Conservation (phyloP, 2,113 vertebrate species). For the Synodontis membranacea region DNA sequence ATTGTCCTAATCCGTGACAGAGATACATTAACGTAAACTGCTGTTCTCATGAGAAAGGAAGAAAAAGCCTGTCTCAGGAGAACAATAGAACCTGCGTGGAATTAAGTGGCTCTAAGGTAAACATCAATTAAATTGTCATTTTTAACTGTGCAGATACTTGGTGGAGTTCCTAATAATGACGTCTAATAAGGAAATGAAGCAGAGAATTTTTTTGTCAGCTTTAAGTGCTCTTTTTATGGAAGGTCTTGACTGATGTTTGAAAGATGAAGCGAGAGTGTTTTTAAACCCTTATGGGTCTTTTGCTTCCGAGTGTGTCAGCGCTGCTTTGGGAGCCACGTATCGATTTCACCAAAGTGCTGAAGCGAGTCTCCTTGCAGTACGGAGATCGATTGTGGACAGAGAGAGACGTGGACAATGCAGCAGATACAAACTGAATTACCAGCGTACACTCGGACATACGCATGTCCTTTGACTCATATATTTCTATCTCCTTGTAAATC, state of each 20-base stretch:
- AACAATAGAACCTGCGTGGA: background rate
- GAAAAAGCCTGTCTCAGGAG: background rate
- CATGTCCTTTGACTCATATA: background rate
- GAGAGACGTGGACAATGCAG: background rate
- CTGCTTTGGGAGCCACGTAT: constrained; percentile 7
- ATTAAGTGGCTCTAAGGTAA: background rate
- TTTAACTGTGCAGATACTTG: background rate
- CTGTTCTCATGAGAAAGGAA: background rate
- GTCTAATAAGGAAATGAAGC: background rate
- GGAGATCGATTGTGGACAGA: background rate
- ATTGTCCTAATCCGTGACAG: background rate
- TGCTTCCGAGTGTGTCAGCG: background rate
- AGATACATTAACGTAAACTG: background rate
- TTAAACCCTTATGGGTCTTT: background rate
- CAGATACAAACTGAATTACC: background rate
- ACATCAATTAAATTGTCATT: background rate
- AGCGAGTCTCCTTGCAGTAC: constrained; percentile 3
- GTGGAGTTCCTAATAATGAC: background rate
- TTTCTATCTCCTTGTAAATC: background rate
- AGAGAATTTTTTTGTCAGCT: background rate
- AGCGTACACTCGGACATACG: background rate
- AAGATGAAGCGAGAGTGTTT: background rate
- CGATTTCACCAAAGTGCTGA: constrained; percentile 34
- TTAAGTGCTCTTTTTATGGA: background rate
- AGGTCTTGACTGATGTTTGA: background rate